Percentiles rank a stretch among this genome's conserved stretches.
Evolutionary conservation across 2,888 invertebrate species (phyloP).

Genomic region (Apocheima hispidaria): DNA sequence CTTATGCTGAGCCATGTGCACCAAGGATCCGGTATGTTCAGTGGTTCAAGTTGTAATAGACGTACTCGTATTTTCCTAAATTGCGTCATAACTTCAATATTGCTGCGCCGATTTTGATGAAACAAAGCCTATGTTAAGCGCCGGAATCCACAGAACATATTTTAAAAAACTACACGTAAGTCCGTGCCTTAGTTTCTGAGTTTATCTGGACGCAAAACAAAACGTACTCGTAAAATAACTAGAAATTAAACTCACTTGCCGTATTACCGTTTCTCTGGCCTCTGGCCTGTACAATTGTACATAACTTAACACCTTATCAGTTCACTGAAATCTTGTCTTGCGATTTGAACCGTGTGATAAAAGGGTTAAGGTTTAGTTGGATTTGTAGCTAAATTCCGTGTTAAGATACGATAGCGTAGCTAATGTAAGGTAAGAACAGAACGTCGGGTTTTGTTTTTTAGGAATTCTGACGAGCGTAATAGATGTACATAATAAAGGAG

Average conservation of each 20-base stretch:
- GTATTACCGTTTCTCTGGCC: slow-evolving; percentile 34
- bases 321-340: slow-evolving; percentile 18
- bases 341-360: slow-evolving; percentile 26
- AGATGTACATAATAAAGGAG: too few relatives aligned
- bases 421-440: slow-evolving; percentile 3
- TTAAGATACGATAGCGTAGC: slow-evolving; percentile 33
- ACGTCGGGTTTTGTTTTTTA: not conserved
- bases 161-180: too few relatives aligned
- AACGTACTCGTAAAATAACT: slow-evolving; percentile 20
- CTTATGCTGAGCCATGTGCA: too few relatives aligned
- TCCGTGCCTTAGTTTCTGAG: too few relatives aligned
- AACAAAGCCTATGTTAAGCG: too few relatives aligned
- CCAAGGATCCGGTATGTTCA: too few relatives aligned
- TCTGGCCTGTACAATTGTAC: slow-evolving; percentile 37
- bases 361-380: slow-evolving; percentile 22
- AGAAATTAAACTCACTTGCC: slow-evolving; percentile 28
- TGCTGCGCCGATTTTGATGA: too few relatives aligned
- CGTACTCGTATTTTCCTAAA: too few relatives aligned
- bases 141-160: too few relatives aligned
- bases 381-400: slow-evolving; percentile 27
- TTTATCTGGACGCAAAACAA: slow-evolving; percentile 23
- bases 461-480: too few relatives aligned
- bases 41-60: too few relatives aligned
- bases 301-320: slow-evolving; percentile 46
- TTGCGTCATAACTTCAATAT: too few relatives aligned